Evolutionary conservation across 1,140 invertebrate genomes (phyloP), one percentile per base, ranked within the genome.

Genomic region (Mycetomoellerius zeteki): DNA sequence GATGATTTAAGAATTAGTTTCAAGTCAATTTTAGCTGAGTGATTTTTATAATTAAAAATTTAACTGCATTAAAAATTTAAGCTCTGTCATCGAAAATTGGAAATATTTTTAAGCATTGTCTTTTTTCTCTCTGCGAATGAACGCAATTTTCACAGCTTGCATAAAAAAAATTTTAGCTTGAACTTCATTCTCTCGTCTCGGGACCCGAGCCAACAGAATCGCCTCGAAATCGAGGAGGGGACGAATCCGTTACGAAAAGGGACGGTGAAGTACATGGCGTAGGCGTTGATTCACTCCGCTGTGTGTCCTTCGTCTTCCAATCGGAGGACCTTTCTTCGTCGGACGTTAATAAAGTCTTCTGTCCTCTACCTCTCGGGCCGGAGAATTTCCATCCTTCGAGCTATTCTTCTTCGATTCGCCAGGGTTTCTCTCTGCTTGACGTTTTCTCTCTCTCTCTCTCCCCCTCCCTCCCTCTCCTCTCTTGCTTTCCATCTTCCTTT

Each of bases 301-400:
- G 64, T 62, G 54, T 80, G 58, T 88, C 65, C 72, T 87, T 71
- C 88, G 62, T 87, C 88, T 88, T 85, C 88, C 54, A 89, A 75
- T 81, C 52, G 54, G 27, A 10, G 3, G 33, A 54, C 60, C 62
- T 81, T 73, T 78, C 67, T 80, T 37, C 67, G 56, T 87, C 64
- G 77, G 73, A 85, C 87, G 88, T 91, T 94, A 94, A 94, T 93
- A 94, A 93, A 94, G 90, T 90, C 91, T 90, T 91, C 89, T 76
- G 75, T 64, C 90, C 10, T 85, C 80, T 47, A 21, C 37, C 64
- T 75, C 47, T 76, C 67, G 86, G 43, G 77, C 60, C 67, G 77
- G 85, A 76, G 91, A 89, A 93, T 93, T 92, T 93, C 89, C 91
- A 93, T 93, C 82, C 89, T 78, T 24, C 43, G 47, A 30, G 60